These are phyloP conservation scores for Geotrupes spiniger DNA, from an alignment of 2,888 invertebrate genomes.

Conservation along the genomic window DNA sequence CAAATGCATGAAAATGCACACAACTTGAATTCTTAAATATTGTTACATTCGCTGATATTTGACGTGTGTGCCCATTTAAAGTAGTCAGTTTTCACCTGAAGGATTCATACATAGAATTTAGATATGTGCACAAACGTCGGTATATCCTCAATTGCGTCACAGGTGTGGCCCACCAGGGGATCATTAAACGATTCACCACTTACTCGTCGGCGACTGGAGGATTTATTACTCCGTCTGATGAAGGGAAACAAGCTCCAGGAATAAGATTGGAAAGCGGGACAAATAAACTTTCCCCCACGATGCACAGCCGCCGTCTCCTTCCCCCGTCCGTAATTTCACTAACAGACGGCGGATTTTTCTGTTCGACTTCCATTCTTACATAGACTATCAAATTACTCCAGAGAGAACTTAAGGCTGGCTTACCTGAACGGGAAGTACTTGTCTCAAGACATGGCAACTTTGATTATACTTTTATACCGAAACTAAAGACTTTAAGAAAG, in stretches of 20 bases:
- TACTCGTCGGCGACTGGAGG: conserved; percentile 28
- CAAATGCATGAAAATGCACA: no score
- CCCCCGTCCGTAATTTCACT: conserved; percentile 10
- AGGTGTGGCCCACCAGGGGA: conserved; percentile 32
- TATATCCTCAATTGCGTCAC: conserved; percentile 20
- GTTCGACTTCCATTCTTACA: conserved; percentile 7
- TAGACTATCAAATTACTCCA: conserved; percentile 4
- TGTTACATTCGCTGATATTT: no score
- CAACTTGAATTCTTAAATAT: no score
- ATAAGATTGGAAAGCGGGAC: conserved; percentile 16
- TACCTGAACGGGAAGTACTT: conserved; percentile 5
- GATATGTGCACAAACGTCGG: conserved; percentile 3
- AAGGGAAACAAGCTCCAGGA: conserved; percentile 16
- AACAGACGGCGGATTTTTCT: conserved; percentile 17
- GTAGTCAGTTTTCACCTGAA: no score
- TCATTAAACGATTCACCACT: conserved; percentile 33
- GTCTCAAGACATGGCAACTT: not conserved
- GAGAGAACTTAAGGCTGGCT: conserved; percentile 4
- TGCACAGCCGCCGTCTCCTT: conserved; percentile 10
- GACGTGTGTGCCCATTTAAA: no score
- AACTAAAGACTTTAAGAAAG: conserved; percentile 1
- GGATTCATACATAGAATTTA: not conserved
- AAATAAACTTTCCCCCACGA: conserved; percentile 13
- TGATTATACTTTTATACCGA: conserved; percentile 5
- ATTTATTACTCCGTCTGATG: conserved; percentile 29